A percentile compares a stretch with the other conserved stretches of the same genome.
Evolutionary conservation across 2,113 vertebrate genomes (phyloP).

Genomic region (Gymnarchus niloticus): DNA sequence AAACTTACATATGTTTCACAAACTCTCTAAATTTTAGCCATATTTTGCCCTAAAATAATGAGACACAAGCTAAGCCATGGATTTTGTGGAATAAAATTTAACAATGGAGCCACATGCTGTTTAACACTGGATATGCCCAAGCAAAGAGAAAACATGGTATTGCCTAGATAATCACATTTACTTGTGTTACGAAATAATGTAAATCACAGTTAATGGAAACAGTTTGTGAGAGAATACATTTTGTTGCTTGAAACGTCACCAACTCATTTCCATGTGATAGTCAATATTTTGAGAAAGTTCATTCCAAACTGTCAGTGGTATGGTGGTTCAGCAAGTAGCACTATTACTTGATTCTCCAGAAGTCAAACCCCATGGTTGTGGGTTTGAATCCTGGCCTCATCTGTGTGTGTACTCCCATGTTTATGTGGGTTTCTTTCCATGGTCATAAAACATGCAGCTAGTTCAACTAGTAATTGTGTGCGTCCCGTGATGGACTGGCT

Average conservation of each 20-base stretch:
- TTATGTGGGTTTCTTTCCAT: neutral
- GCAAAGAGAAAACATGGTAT: neutral
- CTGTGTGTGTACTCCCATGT: neutral
- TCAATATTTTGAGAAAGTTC: neutral
- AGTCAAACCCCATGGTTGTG: neutral
- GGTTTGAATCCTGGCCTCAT: neutral
- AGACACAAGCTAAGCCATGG: neutral
- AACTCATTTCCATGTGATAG: neutral
- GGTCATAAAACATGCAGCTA: neutral
- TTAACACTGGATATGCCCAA: neutral
- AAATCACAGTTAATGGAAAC: neutral
- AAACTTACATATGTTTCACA: neutral
- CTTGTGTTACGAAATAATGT: neutral
- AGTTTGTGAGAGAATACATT: neutral
- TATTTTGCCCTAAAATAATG: neutral
- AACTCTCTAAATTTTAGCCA: neutral
- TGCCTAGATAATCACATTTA: neutral
- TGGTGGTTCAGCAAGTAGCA: neutral
- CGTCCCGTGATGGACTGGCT: too few relatives aligned
- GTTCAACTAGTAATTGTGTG: too few relatives aligned
- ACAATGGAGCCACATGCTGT: neutral
- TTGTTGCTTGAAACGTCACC: neutral
- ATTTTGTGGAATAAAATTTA: neutral
- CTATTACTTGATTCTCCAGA: neutral
- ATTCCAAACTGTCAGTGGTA: neutral